Conservation (phyloP, 1,140 invertebrate species). For the Tetragnatha versicolor region DNA sequence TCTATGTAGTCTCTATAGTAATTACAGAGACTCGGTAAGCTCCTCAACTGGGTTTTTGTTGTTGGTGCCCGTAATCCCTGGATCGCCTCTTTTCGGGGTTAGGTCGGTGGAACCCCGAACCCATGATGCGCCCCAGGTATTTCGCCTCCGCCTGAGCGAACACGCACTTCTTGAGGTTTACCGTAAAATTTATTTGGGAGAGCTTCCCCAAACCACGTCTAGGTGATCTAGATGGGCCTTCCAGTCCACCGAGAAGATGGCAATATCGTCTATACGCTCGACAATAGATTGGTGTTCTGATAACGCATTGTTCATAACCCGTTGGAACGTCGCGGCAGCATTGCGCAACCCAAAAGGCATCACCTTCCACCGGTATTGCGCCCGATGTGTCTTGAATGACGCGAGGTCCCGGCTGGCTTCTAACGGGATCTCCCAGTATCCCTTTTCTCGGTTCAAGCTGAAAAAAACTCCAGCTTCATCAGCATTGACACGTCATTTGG, state of each 20-base stretch:
- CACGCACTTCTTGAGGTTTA: not conserved
- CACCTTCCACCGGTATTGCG: not conserved
- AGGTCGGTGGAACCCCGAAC: not conserved
- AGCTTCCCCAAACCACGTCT: not conserved
- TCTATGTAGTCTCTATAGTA: constrained; percentile 66
- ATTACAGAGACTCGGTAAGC: constrained; percentile 65
- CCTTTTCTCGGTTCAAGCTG: too few species aligned
- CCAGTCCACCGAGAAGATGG: not conserved
- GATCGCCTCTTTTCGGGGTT: not conserved
- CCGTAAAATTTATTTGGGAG: not conserved
- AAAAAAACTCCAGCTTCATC: too few species aligned
- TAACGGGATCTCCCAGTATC: not conserved
- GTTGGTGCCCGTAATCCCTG: not conserved
- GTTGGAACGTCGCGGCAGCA: not conserved
- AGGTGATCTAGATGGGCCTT: not conserved
- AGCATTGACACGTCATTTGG: too few species aligned
- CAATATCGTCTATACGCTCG: not conserved
- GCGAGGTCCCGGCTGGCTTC: not conserved
- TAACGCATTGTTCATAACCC: not conserved
- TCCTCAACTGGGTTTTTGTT: constrained; percentile 59
- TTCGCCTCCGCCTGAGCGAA: not conserved
- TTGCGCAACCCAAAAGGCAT: not conserved
- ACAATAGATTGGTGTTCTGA: not conserved
- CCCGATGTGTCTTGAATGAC: not conserved
- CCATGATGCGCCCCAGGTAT: not conserved